Evolutionary conservation across 2,797 vertebrate species (phyloP), one percentile per base, ranked within the genome.

Genomic region (Helicolenus hilgendorfi): DNA sequence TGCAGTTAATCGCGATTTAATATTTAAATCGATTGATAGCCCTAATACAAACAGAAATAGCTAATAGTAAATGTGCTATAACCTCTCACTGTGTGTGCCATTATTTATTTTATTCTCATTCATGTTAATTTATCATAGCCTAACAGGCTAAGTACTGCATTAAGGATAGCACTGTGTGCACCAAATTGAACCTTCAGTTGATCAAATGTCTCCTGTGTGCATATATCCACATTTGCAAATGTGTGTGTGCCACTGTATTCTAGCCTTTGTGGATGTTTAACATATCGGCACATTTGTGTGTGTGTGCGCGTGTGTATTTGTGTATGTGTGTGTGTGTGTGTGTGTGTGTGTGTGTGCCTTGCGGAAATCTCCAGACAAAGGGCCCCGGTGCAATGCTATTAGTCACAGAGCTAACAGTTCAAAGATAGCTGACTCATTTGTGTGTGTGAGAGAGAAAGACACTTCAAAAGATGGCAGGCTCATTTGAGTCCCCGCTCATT

Each of bases 361-460:
- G 59, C 22, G 7, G 85, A 85, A 88, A 91, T 88, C 86, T 87
- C 73, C 81, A 90, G 72, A 95, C 81, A 94, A 92, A 92, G 36
- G 49, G 69, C 72, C 80, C 80, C 62, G 4, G 78, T 86, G 89
- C 84, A 72, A 85, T 70, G 82, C 84, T 76, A 86, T 95, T 94
- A 94, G 89, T 92, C 92, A 94, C 92, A 89, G 85, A 89, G 88
- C 86, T 83, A 89, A 90, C 81, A 60, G 88, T 91, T 89, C 76
- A 89, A 84, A 93, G 89, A 91, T 70, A 87, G 89, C 89, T 68
- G 89, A 92, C 77, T 94, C 89, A 88, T 91, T 77, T 86, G 87
- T 90, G 62, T 35, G 31, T 35, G 31, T 36, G 33, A 24, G 74
- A 60, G 83, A 75, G 77, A 73, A 55, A 79, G 58, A 73, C 79